Evolutionary conservation across 92 coral and sea anemone species (phyloP), one percentile per base, ranked within the genome.

Genomic region (Epizoanthus illoricatus): DNA sequence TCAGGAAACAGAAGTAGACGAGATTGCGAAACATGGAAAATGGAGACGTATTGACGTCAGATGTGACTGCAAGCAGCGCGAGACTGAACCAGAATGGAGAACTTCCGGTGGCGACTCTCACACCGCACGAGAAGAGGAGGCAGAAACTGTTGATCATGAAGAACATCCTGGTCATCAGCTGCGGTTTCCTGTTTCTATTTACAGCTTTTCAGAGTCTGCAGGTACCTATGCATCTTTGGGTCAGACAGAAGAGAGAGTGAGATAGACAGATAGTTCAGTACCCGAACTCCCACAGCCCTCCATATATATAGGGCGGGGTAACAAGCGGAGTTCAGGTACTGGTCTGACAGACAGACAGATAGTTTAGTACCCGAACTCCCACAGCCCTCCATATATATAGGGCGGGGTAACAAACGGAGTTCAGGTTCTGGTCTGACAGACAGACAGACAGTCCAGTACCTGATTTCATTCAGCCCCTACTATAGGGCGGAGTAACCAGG

Each of bases 151-250:
- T 81, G 65, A 95, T 95, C 79, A 85, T 86, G 74, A 95, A 95
- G 63, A 95, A 95, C 72, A 74, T 95, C 68, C 64, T 91, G 39
- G 87, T 95, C 15, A 84, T 95, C 16, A 95, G 98, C 81, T 81
- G 86, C 52, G 97, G 98, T 3, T 95, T 95, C 52, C 75, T 95
- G 45, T 86, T 95, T 69, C 92, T 95, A 43, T 96, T 96, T 55
- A 96, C 99, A 19, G 94, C 99, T 4, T 96, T 84, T 52, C 98
- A 89, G 84, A 89, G 92, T 41, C 87, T 92, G 40, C 81, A 76
- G 81, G 81, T 76, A 76, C 16, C 20, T 36, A 69, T 69, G n/a
- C 52, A 24, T 41, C 41, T 18, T 13, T 13, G 56, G 56, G 56
- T 52, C 56, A 52, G 56, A 52, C 13, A 11, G 56, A 7, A 52